Base-by-base conservation (phyloP, 2,888 invertebrate genomes). In the Hirtodrosophila duncani region DNA sequence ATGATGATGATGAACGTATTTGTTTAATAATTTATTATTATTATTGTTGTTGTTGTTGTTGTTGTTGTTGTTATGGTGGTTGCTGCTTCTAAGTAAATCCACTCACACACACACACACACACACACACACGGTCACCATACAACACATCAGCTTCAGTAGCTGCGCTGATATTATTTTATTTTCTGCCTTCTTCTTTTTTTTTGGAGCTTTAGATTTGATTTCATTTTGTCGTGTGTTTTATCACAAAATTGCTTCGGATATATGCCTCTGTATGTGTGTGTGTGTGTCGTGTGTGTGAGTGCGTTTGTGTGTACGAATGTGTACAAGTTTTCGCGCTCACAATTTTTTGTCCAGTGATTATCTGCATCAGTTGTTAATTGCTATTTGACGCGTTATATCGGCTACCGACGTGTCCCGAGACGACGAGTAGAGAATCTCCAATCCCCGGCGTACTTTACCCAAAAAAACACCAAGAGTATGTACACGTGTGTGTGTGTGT, bases 281-380 rank as follows among this genome's bases (percentile, higher is more conserved):
- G 30, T 52, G 29, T 46, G 31, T 52, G 44, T 31, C 31, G 50
- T 31, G 20, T 49, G 34, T 53, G 17, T 56, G 20, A 45, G 34
- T 53, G 17, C 49, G 20, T 36, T 17, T 41, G 46, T 50, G 33
- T 65, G 51, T 65, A 21, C 48, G n/a, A n/a, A n/a, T n/a, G 31
- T 46, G 62, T 48, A 49, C 46, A 56, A 63, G 51, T 72, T 79
- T 81, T 71, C 64, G 68, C 80, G 82, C 67, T 81, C 72, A 63
- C 50, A 75, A 50, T 75, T 72, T 67, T 81, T 82, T 80, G 81
- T 83, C 61, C 82, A 81, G 59, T 72, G 79, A 82, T 82, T 84
- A 84, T 84, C 82, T 83, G 72, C 70, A 84, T 81, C 84, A 84
- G 84, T 84, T 84, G 85, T 85, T 84, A 84, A 85, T 82, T 81